Evolutionary conservation across 2,113 vertebrate species (phyloP).

Genomic region (Gavia stellata): DNA sequence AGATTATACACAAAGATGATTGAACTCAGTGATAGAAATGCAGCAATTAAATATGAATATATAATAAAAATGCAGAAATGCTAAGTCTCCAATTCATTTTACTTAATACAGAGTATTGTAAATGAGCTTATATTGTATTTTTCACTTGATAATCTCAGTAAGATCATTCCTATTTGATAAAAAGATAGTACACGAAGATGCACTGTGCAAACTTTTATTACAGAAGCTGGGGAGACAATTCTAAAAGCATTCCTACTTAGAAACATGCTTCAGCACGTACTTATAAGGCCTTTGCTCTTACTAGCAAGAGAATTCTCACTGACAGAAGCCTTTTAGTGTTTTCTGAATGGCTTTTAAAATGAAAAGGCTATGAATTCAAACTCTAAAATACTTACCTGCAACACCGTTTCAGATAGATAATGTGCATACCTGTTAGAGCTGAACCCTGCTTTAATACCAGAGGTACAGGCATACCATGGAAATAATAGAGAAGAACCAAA

Average conservation of each 20-base stretch:
- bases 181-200: neutral
- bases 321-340: neutral
- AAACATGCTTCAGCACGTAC: accelerated
- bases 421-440: neutral
- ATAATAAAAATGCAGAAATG: neutral
- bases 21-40: neutral
- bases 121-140: neutral
- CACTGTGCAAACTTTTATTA: neutral
- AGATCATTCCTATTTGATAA: too few species aligned
- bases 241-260: neutral
- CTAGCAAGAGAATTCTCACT: neutral
- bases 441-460: neutral
- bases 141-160: neutral
- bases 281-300: neutral
- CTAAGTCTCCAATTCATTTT: neutral
- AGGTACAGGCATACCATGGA: neutral
- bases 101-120: neutral
- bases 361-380: neutral
- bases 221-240: neutral
- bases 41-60: neutral
- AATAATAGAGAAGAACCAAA: neutral
- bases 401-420: neutral
- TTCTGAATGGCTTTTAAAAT: neutral
- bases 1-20: neutral
- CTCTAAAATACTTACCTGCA: neutral